Evolutionary conservation across 2,113 vertebrate genomes (phyloP), one percentile per base, ranked within the genome.

Genomic region (Gallinago jamesoni): DNA sequence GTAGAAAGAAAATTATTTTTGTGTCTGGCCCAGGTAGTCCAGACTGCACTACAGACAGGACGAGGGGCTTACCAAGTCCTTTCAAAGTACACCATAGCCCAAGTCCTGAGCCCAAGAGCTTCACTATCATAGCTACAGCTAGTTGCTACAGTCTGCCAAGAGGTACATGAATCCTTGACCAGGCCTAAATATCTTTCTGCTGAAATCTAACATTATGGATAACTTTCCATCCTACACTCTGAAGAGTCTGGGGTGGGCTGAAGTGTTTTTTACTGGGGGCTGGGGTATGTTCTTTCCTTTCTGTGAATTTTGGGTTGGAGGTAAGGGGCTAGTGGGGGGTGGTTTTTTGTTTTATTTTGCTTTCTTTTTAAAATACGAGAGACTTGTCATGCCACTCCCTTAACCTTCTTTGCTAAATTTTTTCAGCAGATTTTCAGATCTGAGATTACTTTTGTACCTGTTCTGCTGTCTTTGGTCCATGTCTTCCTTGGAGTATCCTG

Each of bases 311-410:
- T 39, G 21, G 27, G 15, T 47, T 75, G 8, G 16, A n/a, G 7
- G 7, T 5, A 3, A 16, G 19, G 9, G 5, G 25, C 5, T 2
- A 50, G 25, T 3, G 1, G 14, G 31, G 3, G 2, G 7, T 12
- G 5, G 2, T 1, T 30, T 45, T 45, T 55, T 52, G 8, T 6
- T 62, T 47, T 39, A 0, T 15, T 80, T 47, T 48, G 2, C 12
- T 64, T 48, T 48, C 7, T 30, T 55, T 69, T 55, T 41, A 18
- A 55, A 48, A 21, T 20, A 41, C 24, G 27, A 48, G 17, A 59
- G 18, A 57, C 27, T 57, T 43, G 31, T 25, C 43, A 50, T 10
- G 7, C 10, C 20, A 45, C 25, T 45, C 33, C 28, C 27, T 39
- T n/a, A 69, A 30, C 5, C 6, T 67, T 62, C 20, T 39, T 66